These are phyloP conservation scores for Nephrocerus scutellatus DNA, from an alignment of 2,888 invertebrate genomes.

Conservation along the genomic window DNA sequence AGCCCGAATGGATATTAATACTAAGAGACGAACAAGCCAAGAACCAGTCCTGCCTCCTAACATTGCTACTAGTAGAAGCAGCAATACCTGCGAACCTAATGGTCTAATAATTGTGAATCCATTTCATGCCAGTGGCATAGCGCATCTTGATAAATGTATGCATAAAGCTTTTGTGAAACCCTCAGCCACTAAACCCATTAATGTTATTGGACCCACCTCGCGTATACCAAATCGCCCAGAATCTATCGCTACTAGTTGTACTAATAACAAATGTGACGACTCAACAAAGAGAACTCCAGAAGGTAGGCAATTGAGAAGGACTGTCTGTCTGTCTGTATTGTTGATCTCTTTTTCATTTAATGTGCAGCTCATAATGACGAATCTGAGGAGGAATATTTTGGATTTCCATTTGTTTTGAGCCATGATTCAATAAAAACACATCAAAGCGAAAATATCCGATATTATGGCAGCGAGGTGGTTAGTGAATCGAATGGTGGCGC, in stretches of 20 bases:
- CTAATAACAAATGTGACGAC: no score
- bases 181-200: no score
- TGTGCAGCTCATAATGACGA: slow-evolving; percentile 40
- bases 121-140: slow-evolving; percentile 44
- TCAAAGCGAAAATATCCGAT: slow-evolving; percentile 35
- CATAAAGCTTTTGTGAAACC: no score
- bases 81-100: no score
- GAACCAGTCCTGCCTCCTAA: slow-evolving; percentile 20
- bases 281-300: no score
- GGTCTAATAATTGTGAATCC: slow-evolving; percentile 44
- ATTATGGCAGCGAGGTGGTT: slow-evolving; percentile 20
- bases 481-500: slow-evolving; percentile 25
- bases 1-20: slow-evolving; percentile 39
- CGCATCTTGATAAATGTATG: no score
- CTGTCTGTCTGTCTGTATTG: no score
- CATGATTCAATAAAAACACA: slow-evolving; percentile 32
- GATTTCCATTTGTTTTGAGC: slow-evolving; percentile 35
- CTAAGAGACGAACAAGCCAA: slow-evolving; percentile 16
- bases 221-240: not conserved
- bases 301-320: no score
- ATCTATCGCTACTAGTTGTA: no score
- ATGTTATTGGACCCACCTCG: no score
- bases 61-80: no score
- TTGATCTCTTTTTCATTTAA: not conserved
- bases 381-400: slow-evolving; percentile 41